Percentiles rank a stretch among this genome's conserved stretches.
These are phyloP conservation scores for Coendou prehensilis DNA, from an alignment of 2,797 vertebrate genomes.

Conservation along the genomic window DNA sequence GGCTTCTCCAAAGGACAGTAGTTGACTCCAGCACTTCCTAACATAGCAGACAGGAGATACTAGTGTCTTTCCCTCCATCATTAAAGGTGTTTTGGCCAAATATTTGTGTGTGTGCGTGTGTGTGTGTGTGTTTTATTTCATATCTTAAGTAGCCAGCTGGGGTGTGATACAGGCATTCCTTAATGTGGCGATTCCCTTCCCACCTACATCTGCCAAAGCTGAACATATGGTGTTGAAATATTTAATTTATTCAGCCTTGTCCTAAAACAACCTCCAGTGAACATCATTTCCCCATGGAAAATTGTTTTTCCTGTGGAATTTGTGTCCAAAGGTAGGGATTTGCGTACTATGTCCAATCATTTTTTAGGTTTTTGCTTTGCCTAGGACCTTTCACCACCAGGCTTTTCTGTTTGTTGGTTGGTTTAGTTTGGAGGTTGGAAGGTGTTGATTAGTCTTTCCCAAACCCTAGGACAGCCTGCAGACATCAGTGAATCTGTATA, in stretches of 20 bases:
- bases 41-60: constrained; percentile 74
- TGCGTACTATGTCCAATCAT: neutral
- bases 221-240: constrained; percentile 80
- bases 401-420: neutral
- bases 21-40: constrained; percentile 76
- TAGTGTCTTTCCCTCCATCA: constrained; percentile 80
- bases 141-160: constrained; percentile 75
- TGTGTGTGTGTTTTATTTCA: constrained; percentile 76
- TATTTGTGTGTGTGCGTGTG: constrained; percentile 75
- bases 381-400: neutral
- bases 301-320: neutral
- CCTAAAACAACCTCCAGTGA: constrained; percentile 67
- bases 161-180: constrained; percentile 66
- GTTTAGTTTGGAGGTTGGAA: neutral
- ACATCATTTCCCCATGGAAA: constrained; percentile 54
- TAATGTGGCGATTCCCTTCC: constrained; percentile 67
- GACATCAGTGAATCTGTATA: constrained; percentile 34
- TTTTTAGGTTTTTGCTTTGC: constrained; percentile 63
- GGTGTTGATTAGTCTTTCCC: neutral
- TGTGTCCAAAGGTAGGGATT: constrained; percentile 49
- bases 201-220: constrained; percentile 76
- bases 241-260: constrained; percentile 70
- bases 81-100: constrained; percentile 85
- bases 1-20: constrained; percentile 57
- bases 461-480: neutral